Evolutionary conservation across 2,888 invertebrate species (phyloP), one percentile per base, ranked within the genome.

Genomic region (Sesia bembeciformis): DNA sequence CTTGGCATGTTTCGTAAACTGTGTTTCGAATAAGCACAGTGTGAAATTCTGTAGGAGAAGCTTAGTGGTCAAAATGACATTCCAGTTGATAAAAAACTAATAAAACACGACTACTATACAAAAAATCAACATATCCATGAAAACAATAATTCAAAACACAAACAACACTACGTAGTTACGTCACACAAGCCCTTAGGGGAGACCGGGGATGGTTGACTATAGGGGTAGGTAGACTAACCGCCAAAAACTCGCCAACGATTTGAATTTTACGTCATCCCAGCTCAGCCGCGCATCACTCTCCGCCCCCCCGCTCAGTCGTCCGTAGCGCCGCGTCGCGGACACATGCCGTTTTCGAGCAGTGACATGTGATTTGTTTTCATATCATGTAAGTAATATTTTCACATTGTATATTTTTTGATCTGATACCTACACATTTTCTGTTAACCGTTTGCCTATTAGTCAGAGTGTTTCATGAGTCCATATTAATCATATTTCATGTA

Each of bases 141-240:
- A n/a, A n/a, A n/a, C n/a, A n/a, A n/a, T n/a, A n/a, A n/a, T n/a
- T n/a, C n/a, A n/a, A n/a, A n/a, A n/a, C n/a, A n/a, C 42, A 6
- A 42, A 5, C n/a, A n/a, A n/a, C n/a, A n/a, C n/a, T n/a, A n/a
- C n/a, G n/a, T n/a, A n/a, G n/a, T n/a, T n/a, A n/a, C n/a, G n/a
- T n/a, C n/a, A n/a, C n/a, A n/a, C n/a, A n/a, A n/a, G n/a, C n/a
- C n/a, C n/a, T 23, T 53, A 53, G 53, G 53, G 53, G 49, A 58
- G 58, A 57, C 58, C 54, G 54, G 58, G 57, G 58, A 52, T 56
- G 54, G 54, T 58, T 56, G 56, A 56, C 54, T 56, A 54, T 58
- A 58, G 56, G 58, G 56, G 56, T 53, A 58, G 58, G 58, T 56
- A 53, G 53, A 56, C 57, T 57, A 55, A 55, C 53, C 40, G 52